phyloP scores from a whole-genome alignment of 2,797 vertebrate genomes.

The Stomatorhinus walkeri region DNA sequence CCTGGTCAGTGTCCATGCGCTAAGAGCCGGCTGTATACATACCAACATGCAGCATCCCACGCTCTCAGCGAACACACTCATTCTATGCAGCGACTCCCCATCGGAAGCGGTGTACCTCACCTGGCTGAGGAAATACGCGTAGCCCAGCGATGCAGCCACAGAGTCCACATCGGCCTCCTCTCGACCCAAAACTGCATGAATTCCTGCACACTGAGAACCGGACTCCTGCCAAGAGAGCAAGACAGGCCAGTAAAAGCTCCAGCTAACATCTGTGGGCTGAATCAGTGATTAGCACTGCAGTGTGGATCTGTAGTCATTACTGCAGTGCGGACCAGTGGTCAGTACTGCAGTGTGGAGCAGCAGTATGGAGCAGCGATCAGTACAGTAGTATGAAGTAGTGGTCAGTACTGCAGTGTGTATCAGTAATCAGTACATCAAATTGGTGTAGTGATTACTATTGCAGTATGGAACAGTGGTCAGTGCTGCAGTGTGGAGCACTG shows the following conservation, averaged over 20 bases:
- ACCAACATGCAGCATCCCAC: not conserved
- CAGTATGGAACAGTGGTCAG: not conserved
- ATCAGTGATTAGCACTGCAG: not conserved
- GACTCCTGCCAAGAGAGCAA: conserved; percentile 60
- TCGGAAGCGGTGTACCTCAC: conserved; percentile 45
- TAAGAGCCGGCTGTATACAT: not conserved
- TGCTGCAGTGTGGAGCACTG: not conserved
- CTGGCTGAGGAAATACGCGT: conserved; percentile 83
- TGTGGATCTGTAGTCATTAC: not conserved
- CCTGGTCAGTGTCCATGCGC: conserved; percentile 1
- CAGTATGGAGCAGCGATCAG: not conserved
- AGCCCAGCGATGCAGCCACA: conserved; percentile 74
- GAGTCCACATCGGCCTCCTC: conserved; percentile 78
- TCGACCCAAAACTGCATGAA: conserved; percentile 78
- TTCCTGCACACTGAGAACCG: conserved; percentile 54
- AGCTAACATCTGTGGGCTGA: not conserved
- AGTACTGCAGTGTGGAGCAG: not conserved
- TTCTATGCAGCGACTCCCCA: not conserved
- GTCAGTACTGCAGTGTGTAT: not conserved
- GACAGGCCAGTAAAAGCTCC: conserved; percentile 1
- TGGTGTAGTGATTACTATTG: not conserved
- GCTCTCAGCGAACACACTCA: not conserved
- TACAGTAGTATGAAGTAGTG: too few relatives aligned
- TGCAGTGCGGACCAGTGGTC: not conserved
- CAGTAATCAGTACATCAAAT: not conserved